Conservation (phyloP, 2,797 vertebrate species). For the Heterohyrax brucei region DNA sequence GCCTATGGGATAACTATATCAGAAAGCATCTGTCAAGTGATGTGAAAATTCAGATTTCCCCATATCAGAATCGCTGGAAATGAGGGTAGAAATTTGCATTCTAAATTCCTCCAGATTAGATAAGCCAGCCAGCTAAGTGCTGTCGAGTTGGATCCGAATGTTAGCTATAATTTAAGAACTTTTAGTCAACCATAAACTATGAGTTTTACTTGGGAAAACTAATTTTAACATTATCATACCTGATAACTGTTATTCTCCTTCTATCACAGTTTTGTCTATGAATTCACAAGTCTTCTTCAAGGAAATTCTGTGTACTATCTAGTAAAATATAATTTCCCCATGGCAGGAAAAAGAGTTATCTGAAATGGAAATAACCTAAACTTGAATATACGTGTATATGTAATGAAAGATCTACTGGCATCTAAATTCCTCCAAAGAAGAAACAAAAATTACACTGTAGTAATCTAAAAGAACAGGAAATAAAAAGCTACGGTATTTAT, state of each 20-base stretch:
- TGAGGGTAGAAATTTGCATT: background rate
- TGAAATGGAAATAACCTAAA: background rate
- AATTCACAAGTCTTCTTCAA: background rate
- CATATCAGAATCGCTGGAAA: background rate
- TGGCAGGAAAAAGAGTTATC: background rate
- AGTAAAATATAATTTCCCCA: background rate
- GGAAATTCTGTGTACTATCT: background rate
- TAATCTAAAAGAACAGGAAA: constrained; percentile 11
- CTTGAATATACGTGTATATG: background rate
- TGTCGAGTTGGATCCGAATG: too few species aligned
- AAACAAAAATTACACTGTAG: background rate
- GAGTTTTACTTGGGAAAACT: background rate
- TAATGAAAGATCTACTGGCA: background rate
- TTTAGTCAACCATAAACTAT: background rate
- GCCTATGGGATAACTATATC: too few species aligned
- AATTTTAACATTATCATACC: background rate
- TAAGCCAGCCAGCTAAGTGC: too few species aligned
- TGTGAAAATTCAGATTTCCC: background rate
- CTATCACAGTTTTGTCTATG: background rate
- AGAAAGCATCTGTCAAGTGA: background rate
- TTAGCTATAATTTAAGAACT: background rate
- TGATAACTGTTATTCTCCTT: background rate
- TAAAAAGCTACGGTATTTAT: background rate
- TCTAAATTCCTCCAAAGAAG: constrained; percentile 37
- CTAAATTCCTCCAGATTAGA: background rate